Evolutionary conservation across 1,140 invertebrate species (phyloP).

Genomic region (Gerris buenoi): DNA sequence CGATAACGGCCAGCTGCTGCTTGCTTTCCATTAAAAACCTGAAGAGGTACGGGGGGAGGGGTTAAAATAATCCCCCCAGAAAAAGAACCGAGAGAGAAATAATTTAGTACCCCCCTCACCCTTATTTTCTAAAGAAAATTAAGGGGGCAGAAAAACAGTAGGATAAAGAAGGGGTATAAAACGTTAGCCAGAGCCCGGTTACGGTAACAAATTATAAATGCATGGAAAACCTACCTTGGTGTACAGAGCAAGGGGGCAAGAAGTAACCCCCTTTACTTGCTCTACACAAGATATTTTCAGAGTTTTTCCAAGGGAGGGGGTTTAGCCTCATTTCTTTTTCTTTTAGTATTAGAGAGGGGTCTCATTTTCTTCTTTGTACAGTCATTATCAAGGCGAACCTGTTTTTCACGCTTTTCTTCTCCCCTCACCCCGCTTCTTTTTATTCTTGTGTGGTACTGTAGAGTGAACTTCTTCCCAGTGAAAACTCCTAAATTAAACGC

Average conservation of each 20-base stretch:
- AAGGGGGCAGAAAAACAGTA: neutral
- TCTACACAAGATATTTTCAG: constrained; percentile 1
- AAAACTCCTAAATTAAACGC: constrained; percentile 11
- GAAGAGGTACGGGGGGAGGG: constrained; percentile 1
- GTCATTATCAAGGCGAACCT: constrained; percentile 6
- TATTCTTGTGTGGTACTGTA: neutral
- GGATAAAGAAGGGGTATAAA: neutral
- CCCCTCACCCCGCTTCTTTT: neutral
- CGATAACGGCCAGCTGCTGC: constrained; percentile 9
- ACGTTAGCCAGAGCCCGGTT: neutral
- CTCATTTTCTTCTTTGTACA: constrained; percentile 4
- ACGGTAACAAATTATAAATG: constrained; percentile 5
- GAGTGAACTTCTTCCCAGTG: neutral
- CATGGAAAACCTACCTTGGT: neutral
- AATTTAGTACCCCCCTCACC: neutral
- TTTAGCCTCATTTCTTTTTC: neutral
- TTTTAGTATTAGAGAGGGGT: neutral
- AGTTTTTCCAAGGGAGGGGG: too few species aligned
- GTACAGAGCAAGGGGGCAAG: neutral
- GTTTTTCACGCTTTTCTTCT: neutral
- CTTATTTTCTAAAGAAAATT: constrained; percentile 5
- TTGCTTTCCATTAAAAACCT: constrained; percentile 6
- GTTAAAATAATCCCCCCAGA: constrained; percentile 11
- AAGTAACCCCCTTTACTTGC: neutral
- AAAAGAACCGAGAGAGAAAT: neutral